These are phyloP conservation scores for Pyrrhia umbra DNA, from an alignment of 2,888 invertebrate species.

Conservation along the genomic window DNA sequence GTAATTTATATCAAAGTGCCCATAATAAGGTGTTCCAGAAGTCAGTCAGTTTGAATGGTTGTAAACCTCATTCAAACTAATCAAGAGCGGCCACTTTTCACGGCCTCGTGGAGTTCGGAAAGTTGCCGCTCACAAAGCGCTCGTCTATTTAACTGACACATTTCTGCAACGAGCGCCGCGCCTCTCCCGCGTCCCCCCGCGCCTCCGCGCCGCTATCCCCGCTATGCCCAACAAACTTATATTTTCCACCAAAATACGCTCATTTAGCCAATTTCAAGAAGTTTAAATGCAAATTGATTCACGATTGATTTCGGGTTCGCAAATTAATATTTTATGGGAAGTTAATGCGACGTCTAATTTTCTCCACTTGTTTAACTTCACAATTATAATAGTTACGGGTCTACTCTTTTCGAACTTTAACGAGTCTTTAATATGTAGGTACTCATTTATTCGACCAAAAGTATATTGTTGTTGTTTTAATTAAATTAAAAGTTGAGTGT, in stretches of 20 bases:
- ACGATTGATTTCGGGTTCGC: conserved; percentile 22
- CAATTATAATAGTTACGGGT: conserved; percentile 27
- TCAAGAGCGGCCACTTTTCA: conserved; percentile 57
- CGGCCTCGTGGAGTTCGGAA: conserved; percentile 46
- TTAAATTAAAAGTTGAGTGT: conserved; percentile 18
- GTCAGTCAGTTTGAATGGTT: conserved; percentile 45
- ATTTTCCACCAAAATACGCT: conserved; percentile 30
- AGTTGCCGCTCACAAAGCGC: conserved; percentile 50
- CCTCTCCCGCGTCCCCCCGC: conserved; percentile 1
- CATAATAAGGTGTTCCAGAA: conserved; percentile 43
- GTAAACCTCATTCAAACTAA: conserved; percentile 57
- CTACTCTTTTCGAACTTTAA: conserved; percentile 6
- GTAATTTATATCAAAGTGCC: conserved; percentile 49
- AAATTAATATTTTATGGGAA: conserved; percentile 34
- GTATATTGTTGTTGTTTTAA: conserved; percentile 16
- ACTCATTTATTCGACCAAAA: background rate
- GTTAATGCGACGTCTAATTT: conserved; percentile 36
- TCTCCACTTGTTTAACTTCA: conserved; percentile 22
- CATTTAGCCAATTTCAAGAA: conserved; percentile 29
- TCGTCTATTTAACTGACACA: conserved; percentile 49
- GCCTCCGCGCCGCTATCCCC: conserved; percentile 1
- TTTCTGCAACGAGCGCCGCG: conserved; percentile 39
- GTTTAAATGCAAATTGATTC: conserved; percentile 31
- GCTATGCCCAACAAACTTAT: conserved; percentile 18
- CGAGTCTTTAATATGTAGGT: background rate